Evolutionary conservation across 2,888 invertebrate genomes (phyloP).

Genomic region (Acronicta aceris): DNA sequence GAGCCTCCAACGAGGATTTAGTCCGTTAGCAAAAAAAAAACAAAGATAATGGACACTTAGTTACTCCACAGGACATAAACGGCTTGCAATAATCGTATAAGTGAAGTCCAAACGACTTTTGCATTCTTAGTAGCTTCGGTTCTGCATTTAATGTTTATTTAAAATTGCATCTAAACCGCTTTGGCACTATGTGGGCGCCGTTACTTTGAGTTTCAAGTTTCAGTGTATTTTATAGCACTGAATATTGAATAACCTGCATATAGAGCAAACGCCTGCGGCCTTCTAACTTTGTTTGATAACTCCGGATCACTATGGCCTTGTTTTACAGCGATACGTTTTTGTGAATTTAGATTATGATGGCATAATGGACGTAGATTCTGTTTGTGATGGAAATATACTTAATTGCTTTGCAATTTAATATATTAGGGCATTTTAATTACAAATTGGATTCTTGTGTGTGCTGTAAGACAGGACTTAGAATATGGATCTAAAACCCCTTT

Average conservation of each 20-base stretch:
- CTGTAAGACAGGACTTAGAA: no score
- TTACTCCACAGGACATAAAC: conserved; percentile 40
- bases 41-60: conserved; percentile 21
- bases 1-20: conserved; percentile 2
- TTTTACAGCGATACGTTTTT: conserved; percentile 10
- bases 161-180: conserved; percentile 41
- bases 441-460: neutral
- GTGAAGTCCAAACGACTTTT: conserved; percentile 38
- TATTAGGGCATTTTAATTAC: no score
- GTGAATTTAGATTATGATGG: conserved; percentile 4
- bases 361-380: no score
- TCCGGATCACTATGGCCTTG: conserved; percentile 1
- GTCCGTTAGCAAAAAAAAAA: conserved; percentile 19
- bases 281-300: conserved; percentile 17
- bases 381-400: no score
- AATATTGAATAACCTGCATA: conserved; percentile 45
- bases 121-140: conserved; percentile 44
- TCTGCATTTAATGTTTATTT: conserved; percentile 49
- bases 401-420: neutral
- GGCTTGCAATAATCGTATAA: conserved; percentile 43
- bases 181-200: conserved; percentile 29
- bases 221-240: conserved; percentile 36
- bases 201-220: conserved; percentile 34
- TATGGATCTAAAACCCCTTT: no score
- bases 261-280: conserved; percentile 10